A percentile compares a stretch with the other conserved stretches of the same genome.
Evolutionary conservation across 37 sponge, comb jelly and placozoan species (phyloP).

Genomic region (Hormiphora californensis): DNA sequence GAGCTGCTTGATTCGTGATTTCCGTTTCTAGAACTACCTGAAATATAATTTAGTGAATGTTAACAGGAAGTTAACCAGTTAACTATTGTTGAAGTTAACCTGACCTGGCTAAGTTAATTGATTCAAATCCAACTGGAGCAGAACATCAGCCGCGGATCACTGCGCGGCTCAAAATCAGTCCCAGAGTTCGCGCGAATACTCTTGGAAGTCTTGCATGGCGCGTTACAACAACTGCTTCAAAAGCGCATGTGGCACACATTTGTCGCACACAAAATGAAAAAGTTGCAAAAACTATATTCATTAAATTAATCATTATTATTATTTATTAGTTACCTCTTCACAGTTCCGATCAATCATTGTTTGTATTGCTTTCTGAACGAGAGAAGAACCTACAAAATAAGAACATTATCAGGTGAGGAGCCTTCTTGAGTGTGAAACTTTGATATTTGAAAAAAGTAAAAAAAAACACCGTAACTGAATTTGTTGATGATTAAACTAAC

Average conservation of each 20-base stretch:
- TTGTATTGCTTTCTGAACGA: conserved; percentile 71
- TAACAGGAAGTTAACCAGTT: background rate
- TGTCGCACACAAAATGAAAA: too few relatives aligned
- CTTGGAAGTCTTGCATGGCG: too few relatives aligned
- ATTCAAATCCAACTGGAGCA: background rate
- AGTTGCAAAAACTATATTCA: too few relatives aligned
- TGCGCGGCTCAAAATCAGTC: too few relatives aligned
- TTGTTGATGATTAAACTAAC: too few relatives aligned
- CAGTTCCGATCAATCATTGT: conserved; percentile 80
- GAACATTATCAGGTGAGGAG: background rate
- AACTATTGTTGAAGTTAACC: background rate
- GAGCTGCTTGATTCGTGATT: conserved; percentile 84
- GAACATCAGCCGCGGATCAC: background rate
- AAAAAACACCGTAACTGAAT: too few relatives aligned
- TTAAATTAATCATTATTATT: too few relatives aligned
- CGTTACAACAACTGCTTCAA: too few relatives aligned
- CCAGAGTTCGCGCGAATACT: too few relatives aligned
- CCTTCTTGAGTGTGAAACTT: background rate
- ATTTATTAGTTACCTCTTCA: conserved; percentile 75
- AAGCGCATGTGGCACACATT: too few relatives aligned
- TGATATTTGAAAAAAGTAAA: background rate
- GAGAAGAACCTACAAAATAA: conserved; percentile 62
- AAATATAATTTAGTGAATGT: background rate
- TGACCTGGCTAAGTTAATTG: background rate
- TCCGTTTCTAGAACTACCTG: conserved; percentile 95